Evolutionary conservation across 2,888 invertebrate species (phyloP).

Genomic region (Girardia tigrina): DNA sequence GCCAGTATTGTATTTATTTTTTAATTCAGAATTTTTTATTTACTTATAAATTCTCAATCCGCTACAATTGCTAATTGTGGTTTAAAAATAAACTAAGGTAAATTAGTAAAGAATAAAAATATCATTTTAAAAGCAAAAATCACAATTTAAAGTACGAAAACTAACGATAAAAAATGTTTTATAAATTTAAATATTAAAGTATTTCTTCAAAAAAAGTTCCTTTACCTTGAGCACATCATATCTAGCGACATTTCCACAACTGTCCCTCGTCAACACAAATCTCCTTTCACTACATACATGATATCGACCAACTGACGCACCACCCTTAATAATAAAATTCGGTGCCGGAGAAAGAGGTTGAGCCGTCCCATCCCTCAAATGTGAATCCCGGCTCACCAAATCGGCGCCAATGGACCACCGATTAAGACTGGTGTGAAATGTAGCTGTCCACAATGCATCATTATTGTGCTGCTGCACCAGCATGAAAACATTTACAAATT

Average conservation of each 20-base stretch:
- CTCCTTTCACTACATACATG: constrained; percentile 84
- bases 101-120: no score
- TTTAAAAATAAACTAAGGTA: no score
- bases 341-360: constrained; percentile 27
- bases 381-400: constrained; percentile 46
- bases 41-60: no score
- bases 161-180: no score
- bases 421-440: neutral
- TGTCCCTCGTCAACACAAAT: constrained; percentile 85
- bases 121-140: no score
- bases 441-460: neutral
- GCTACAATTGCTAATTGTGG: no score
- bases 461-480: neutral
- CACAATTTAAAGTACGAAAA: no score
- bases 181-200: no score
- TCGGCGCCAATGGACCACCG: constrained; percentile 27
- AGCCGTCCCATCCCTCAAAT: constrained; percentile 68
- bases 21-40: no score
- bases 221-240: constrained; percentile 87
- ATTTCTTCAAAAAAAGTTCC: no score
- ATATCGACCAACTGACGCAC: constrained; percentile 80
- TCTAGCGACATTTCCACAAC: constrained; percentile 71
- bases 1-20: no score
- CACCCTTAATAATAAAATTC: constrained; percentile 60
- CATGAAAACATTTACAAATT: no score